Base-by-base conservation (phyloP, 2,888 invertebrate species). In the Chelonus formosanus region DNA sequence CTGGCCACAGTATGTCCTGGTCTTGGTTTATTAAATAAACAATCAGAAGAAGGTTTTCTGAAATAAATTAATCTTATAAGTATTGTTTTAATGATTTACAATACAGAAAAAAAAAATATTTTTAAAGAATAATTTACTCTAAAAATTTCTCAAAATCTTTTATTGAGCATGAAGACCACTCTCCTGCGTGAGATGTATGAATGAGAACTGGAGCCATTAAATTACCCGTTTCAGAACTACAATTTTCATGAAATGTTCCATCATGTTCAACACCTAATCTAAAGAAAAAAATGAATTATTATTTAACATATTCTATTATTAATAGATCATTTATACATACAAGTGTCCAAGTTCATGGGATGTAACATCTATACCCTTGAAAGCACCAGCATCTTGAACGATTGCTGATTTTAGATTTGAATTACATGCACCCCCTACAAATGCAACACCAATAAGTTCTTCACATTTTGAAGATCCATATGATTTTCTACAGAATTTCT, bases 331-430 rank as follows among this genome's bases (percentile, higher is more conserved):
- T 7, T 34, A 7, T 52, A 70, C 70, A 59, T 59, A 72, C 72
- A 67, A 63, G 34, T 72, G 72, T n/a, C 68, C 72, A n/a, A 72
- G 58, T 60, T 72, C 72, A 52, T 72, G 72, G 7, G 69, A 65
- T 20, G 70, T 68, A 0, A 68, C 67, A 35, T 67, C 60, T 48
- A 70, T 60, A 10, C 67, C 72, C 7, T 69, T 66, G 59, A 62
- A 72, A 52, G 55, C 69, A 47, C 64, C 71, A 3, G 43, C 36
- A 54, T 72, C 72, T 31, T 55, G 61, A 35, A 72, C 45, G 0
- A 70, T 53, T 3, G 55, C 52, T 20, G 20, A 20, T 20, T 20
- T 20, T 20, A 20, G 20, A 1, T 20, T 2, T 20, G 20, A 20
- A 20, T 20, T 20, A 40, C 72, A 72, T 31, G 67, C 67, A 47